Conservation (phyloP, 2,888 invertebrate species). For the Cynaeus angustus region DNA sequence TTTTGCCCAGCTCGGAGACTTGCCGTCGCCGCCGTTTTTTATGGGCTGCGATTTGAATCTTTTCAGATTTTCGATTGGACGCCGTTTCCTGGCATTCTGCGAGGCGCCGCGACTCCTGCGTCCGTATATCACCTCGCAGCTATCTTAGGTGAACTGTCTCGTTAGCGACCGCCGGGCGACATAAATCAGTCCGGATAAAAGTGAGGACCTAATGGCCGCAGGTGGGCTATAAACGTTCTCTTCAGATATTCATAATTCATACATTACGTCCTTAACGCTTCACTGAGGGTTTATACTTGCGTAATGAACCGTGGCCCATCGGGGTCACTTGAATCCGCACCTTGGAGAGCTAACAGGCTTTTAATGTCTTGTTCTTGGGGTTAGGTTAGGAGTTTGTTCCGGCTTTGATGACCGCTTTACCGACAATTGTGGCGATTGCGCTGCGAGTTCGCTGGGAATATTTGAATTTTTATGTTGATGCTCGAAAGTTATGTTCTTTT, state of each 20-base stretch:
- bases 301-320: slow-evolving; percentile 54
- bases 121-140: slow-evolving; percentile 52
- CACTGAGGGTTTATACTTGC: slow-evolving; percentile 54
- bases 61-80: slow-evolving; percentile 58
- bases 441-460: too few relatives aligned
- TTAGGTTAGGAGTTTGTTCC: too few relatives aligned
- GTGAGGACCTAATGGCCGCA: slow-evolving; percentile 67
- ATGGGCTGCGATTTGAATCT: slow-evolving; percentile 58
- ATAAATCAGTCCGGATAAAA: slow-evolving; percentile 68
- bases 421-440: too few relatives aligned
- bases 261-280: slow-evolving; percentile 61
- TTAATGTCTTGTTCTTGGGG: slow-evolving; percentile 62
- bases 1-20: too few relatives aligned
- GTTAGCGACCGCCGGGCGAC: slow-evolving; percentile 65
- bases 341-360: slow-evolving; percentile 9
- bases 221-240: slow-evolving; percentile 67
- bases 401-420: too few relatives aligned
- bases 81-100: slow-evolving; percentile 53
- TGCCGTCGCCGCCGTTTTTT: too few relatives aligned
- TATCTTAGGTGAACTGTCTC: slow-evolving; percentile 56
- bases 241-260: slow-evolving; percentile 65
- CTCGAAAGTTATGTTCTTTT: too few relatives aligned
- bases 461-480: too few relatives aligned
- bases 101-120: slow-evolving; percentile 56
- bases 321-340: slow-evolving; percentile 63